phyloP scores from a whole-genome alignment of 2,797 vertebrate species.

The Erpetoichthys calabaricus region DNA sequence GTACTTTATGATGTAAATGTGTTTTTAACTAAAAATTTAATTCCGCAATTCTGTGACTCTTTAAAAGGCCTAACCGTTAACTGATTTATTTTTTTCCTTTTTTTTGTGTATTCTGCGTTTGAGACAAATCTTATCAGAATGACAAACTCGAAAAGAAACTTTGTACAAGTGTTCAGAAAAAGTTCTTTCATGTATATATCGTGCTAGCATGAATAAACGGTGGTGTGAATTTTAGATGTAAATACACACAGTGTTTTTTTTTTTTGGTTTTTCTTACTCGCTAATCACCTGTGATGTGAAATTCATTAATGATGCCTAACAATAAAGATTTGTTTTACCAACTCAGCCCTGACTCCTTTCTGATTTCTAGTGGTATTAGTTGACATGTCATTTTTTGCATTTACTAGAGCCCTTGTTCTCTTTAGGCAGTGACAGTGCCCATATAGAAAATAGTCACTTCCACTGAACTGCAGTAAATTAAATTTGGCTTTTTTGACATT shows the following conservation, averaged over 20 bases:
- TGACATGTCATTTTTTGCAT: too few relatives aligned
- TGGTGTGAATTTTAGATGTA: constrained; percentile 83
- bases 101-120: constrained; percentile 72
- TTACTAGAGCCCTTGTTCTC: too few relatives aligned
- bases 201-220: constrained; percentile 89
- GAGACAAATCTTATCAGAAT: constrained; percentile 67
- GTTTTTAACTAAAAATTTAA: constrained; percentile 53
- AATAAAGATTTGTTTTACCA: constrained; percentile 64
- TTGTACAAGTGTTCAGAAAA: constrained; percentile 79
- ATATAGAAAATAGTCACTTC: too few relatives aligned
- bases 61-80: constrained; percentile 50
- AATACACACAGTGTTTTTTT: constrained; percentile 63
- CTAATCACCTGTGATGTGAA: constrained; percentile 85
- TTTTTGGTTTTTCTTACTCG: constrained; percentile 58
- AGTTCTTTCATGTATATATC: constrained; percentile 93
- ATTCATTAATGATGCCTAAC: constrained; percentile 87
- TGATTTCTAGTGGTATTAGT: too few relatives aligned
- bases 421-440: too few relatives aligned
- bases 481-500: too few relatives aligned
- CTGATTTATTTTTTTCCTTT: constrained; percentile 17
- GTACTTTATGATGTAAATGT: constrained; percentile 80
- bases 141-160: constrained; percentile 43
- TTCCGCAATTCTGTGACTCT: constrained; percentile 59
- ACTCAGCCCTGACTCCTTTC: constrained; percentile 25
- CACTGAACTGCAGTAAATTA: too few relatives aligned